A percentile compares a stretch with the other conserved stretches of the same genome.
Conservation (phyloP, 2,797 vertebrate genomes). For the Acanthopagrus latus region DNA sequence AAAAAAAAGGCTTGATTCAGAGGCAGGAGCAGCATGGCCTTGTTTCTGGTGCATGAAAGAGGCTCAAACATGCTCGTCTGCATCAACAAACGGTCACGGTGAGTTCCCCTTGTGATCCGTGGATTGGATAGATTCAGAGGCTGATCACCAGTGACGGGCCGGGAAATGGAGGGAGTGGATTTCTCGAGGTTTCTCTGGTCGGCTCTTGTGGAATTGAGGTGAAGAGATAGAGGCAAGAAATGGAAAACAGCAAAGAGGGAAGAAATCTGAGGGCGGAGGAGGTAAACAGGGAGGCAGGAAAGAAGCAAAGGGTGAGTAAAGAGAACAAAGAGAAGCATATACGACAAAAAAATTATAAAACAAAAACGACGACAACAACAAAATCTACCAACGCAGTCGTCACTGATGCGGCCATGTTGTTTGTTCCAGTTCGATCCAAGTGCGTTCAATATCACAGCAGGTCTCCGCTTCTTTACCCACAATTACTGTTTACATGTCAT, state of each 20-base stretch:
- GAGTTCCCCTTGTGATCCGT: constrained; percentile 26
- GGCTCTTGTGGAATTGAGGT: constrained; percentile 23
- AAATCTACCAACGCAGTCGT: not conserved
- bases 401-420: not conserved
- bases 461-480: not conserved
- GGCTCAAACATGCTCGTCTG: constrained; percentile 22
- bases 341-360: not conserved
- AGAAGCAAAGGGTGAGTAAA: not conserved
- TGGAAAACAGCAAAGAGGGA: constrained; percentile 23
- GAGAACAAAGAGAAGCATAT: not conserved
- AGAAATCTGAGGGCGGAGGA: not conserved
- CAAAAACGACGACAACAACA: not conserved
- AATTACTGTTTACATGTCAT: constrained; percentile 30
- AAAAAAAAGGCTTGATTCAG: constrained; percentile 28
- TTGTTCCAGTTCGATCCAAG: constrained; percentile 3
- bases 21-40: constrained; percentile 19
- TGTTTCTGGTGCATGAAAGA: constrained; percentile 28
- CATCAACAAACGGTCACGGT: constrained; percentile 38
- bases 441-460: not conserved
- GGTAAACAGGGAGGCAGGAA: not conserved
- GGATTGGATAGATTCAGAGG: constrained; percentile 57
- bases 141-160: constrained; percentile 64
- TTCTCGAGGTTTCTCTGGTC: constrained; percentile 58
- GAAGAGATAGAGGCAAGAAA: constrained; percentile 44
- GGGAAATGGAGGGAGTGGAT: constrained; percentile 65